Base-by-base conservation (phyloP, 2,797 vertebrate genomes). In the Sebastes aleutianus region DNA sequence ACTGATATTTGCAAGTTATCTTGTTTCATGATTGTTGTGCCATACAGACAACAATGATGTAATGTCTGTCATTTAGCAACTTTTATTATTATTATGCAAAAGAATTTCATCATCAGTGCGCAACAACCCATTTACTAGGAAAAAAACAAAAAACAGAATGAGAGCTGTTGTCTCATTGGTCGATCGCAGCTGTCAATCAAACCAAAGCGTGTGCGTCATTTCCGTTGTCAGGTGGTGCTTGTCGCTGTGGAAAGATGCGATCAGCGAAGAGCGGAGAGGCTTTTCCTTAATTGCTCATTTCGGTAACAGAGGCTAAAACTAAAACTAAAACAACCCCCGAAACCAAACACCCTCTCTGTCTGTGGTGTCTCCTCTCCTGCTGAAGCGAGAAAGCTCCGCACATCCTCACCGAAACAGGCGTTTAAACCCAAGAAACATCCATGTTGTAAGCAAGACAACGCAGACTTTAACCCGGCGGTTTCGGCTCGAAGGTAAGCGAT, bases 221-320 rank as follows among this genome's bases (percentile, higher is more conserved):
- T 99, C 97, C 97, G 97, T 97, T 97, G 97, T 97, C 97, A 98
- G 97, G 97, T 97, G 97, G 97, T 89, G 96, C 93, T 96, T 96
- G 94, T 95, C 90, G 95, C 95, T 96, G 95, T 96, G 96, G 96
- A 96, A 96, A 96, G 95, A 96, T 96, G 96, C 95, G 95, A 96
- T 96, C 95, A 95, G 96, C 89, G 88, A 85, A 77, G 91, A 94
- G 89, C 93, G 92, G 92, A 95, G 92, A 95, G 95, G 92, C 94
- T 96, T 95, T 95, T 95, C 93, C 94, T 90, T 94, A 94, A 94
- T 92, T 93, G 93, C 94, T 95, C 91, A 89, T 94, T 92, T 95
- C 93, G 87, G 93, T 91, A 92, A 94, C 90, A 90, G 87, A 92
- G 84, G 88, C 87, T 92, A 81, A 43, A 43, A 43, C 39, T 43